A percentile compares a stretch with the other conserved stretches of the same genome.
phyloP scores from a whole-genome alignment of 2,797 vertebrate species.

The Smutsia gigantea region DNA sequence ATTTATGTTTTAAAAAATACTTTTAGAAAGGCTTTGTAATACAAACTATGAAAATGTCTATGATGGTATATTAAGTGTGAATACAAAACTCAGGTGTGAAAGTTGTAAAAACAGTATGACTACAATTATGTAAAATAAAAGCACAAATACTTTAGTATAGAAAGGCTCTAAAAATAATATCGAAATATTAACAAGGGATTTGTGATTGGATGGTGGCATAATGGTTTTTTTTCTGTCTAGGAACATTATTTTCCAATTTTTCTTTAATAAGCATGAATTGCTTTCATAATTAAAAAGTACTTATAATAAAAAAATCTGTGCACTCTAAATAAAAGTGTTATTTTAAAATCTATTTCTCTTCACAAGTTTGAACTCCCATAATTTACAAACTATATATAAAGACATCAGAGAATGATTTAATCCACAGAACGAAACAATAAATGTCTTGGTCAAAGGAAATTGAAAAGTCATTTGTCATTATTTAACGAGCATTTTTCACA shows the following conservation, averaged over 20 bases:
- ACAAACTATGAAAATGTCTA: not conserved
- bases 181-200: slow-evolving; percentile 36
- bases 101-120: not conserved
- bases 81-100: not conserved
- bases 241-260: slow-evolving; percentile 35
- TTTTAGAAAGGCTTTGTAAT: not conserved
- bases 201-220: not conserved
- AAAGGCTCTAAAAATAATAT: not conserved
- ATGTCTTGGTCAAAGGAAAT: slow-evolving; percentile 62
- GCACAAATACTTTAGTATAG: not conserved
- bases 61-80: not conserved
- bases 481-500: slow-evolving; percentile 25
- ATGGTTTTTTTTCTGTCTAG: not conserved
- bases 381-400: slow-evolving; percentile 57
- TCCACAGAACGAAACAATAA: slow-evolving; percentile 47
- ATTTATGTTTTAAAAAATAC: not conserved
- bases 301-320: not conserved
- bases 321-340: not conserved
- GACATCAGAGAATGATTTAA: slow-evolving; percentile 54
- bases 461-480: slow-evolving; percentile 53
- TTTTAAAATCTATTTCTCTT: slow-evolving; percentile 37
- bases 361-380: slow-evolving; percentile 32
- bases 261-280: slow-evolving; percentile 52
- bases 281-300: slow-evolving; percentile 58
- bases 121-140: slow-evolving; percentile 57